phyloP scores from a whole-genome alignment of 2,113 vertebrate species.

The Petromus typicus region DNA sequence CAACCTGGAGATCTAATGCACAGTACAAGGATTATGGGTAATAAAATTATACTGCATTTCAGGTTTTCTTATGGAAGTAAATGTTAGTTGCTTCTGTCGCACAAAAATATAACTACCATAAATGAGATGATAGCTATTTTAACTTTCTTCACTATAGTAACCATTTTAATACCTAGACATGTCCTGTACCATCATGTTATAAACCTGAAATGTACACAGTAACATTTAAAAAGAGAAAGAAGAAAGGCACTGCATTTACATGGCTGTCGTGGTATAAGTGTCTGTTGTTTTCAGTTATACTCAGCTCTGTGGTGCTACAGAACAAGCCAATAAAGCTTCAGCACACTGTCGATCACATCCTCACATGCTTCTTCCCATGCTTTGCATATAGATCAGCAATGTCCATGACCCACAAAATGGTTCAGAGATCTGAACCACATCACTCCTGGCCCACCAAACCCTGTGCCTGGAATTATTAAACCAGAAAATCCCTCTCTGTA shows the following conservation, averaged over 20 bases:
- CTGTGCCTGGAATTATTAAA: background rate
- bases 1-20: background rate
- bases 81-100: background rate
- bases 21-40: background rate
- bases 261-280: background rate
- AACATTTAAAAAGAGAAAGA: background rate
- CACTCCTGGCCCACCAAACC: background rate
- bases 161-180: background rate
- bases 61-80: background rate
- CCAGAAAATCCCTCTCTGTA: background rate
- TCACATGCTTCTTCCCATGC: background rate
- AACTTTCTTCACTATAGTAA: background rate
- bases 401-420: background rate
- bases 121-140: background rate
- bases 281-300: background rate
- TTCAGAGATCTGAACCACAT: too few species aligned
- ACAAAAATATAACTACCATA: background rate
- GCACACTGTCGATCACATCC: background rate
- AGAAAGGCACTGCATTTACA: background rate
- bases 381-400: background rate
- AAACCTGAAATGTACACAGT: background rate
- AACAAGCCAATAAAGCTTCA: background rate
- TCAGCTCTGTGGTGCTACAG: background rate
- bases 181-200: background rate
- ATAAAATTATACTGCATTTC: background rate